Evolutionary conservation across 1,140 invertebrate species (phyloP), one percentile per base, ranked within the genome.

Genomic region (Drosophila sp.): DNA sequence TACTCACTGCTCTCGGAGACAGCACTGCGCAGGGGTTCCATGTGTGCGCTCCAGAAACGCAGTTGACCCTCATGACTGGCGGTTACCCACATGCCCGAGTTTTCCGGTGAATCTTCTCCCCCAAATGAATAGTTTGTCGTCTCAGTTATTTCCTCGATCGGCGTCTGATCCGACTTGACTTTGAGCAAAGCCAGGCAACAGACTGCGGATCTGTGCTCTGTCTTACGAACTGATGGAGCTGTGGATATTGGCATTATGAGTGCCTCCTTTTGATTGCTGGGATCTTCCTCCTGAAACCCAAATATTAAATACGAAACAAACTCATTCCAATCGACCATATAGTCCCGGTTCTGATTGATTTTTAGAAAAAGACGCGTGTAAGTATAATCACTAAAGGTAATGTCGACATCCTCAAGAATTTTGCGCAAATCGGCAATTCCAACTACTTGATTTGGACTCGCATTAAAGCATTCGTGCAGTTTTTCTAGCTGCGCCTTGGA

Each of bases 21-120:
- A 0, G 93, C 93, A 18, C 92, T 94, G 43, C 94, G 91, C 74
- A 95, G 92, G 6, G 94, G 92, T 29, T 93, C 91, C 89, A 96
- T 93, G 80, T 95, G 94, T 13, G 95, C 80, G 0, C 94, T 93
- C 95, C 95, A 96, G 86, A 94, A 95, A 90, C 95, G 95, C 70
- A 96, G 93, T 62, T 93, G 92, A n/a, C 95, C 95, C 73, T 96
- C 95, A 69, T 93, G 93, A 65, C 94, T 95, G 1, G 93, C 93
- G 0, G 95, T 95, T 56, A 96, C 89, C 80, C 95, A 95, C 74
- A 92, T 93, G 8, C 95, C 95, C 66, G 94, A 93, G 40, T 93
- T 92, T 61, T 93, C 80, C 4, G 80, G 80, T 0, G 82, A 77
- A 63, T 89, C 84, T 18, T 90, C 81, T 6, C 65, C 62, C 29